Evolutionary conservation across 2,797 vertebrate species (phyloP).

Genomic region (Anableps anableps): DNA sequence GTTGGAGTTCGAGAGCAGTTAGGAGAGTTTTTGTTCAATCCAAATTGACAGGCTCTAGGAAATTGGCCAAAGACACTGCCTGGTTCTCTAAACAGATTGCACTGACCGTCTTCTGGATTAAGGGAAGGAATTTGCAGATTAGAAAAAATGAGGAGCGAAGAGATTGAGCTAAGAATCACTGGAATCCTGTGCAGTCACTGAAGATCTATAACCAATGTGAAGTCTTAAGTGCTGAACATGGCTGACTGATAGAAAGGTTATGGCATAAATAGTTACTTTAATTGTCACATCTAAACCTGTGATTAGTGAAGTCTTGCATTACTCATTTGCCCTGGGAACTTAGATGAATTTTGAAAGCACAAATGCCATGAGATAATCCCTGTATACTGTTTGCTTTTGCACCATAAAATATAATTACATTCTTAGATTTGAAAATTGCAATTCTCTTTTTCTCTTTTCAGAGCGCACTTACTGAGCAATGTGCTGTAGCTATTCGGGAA

Average conservation of each 20-base stretch:
- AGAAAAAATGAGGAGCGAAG: conserved; percentile 15
- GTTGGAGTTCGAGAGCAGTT: conserved; percentile 43
- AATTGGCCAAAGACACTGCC: conserved; percentile 35
- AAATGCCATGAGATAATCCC: conserved; percentile 52
- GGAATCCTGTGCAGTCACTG: background rate
- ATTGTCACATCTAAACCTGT: conserved; percentile 43
- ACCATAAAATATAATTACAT: conserved; percentile 70
- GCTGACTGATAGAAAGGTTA: conserved; percentile 46
- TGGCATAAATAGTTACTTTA: conserved; percentile 37
- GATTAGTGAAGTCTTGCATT: conserved; percentile 31
- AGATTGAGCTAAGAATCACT: conserved; percentile 15
- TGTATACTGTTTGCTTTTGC: conserved; percentile 53
- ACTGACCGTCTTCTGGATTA: conserved; percentile 14
- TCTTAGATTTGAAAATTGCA: conserved; percentile 52
- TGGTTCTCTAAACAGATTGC: background rate
- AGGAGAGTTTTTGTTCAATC: conserved; percentile 63
- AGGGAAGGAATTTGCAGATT: conserved; percentile 23
- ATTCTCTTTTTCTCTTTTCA: conserved; percentile 35
- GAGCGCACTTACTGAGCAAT: conserved; percentile 49
- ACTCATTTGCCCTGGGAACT: conserved; percentile 27
- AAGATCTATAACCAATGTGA: background rate
- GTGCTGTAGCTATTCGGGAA: conserved; percentile 34
- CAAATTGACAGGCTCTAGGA: conserved; percentile 58
- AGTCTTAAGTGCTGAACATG: conserved; percentile 19
- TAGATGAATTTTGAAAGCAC: conserved; percentile 38